Evolutionary conservation across 2,113 vertebrate genomes (phyloP).

Genomic region (human (Homo sapiens)): DNA sequence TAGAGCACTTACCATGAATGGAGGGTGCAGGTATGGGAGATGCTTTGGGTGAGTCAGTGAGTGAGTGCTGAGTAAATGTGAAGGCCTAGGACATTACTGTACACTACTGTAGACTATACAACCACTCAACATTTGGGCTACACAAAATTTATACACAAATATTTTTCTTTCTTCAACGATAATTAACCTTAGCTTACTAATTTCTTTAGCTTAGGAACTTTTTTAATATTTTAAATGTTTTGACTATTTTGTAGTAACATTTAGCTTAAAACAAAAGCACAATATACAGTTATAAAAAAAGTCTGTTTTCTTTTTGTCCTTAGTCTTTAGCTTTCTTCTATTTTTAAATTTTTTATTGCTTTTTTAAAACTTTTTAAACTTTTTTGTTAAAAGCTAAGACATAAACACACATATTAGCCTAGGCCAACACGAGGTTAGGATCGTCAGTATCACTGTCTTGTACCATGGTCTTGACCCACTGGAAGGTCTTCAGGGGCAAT

Average conservation of each 20-base stretch:
- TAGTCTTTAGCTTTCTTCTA: neutral
- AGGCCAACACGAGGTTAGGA: neutral
- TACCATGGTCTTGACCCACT: neutral
- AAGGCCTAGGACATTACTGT: neutral
- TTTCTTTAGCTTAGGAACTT: neutral
- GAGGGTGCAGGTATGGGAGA: neutral
- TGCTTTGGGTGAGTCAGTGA: neutral
- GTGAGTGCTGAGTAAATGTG: neutral
- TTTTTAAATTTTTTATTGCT: neutral
- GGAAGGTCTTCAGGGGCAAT: neutral
- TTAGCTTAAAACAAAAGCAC: neutral
- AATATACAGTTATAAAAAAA: neutral
- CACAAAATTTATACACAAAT: neutral
- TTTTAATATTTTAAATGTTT: neutral
- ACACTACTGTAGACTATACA: neutral
- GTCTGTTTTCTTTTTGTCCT: neutral
- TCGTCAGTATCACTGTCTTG: neutral
- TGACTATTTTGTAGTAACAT: neutral
- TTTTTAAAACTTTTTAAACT: no score
- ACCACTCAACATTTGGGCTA: neutral
- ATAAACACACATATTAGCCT: no score
- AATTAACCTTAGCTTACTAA: neutral
- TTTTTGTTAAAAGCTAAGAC: no score
- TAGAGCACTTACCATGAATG: neutral
- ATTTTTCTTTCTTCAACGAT: neutral